Evolutionary conservation across 2,113 vertebrate genomes (phyloP).

Genomic region (Ammodytes dubius): DNA sequence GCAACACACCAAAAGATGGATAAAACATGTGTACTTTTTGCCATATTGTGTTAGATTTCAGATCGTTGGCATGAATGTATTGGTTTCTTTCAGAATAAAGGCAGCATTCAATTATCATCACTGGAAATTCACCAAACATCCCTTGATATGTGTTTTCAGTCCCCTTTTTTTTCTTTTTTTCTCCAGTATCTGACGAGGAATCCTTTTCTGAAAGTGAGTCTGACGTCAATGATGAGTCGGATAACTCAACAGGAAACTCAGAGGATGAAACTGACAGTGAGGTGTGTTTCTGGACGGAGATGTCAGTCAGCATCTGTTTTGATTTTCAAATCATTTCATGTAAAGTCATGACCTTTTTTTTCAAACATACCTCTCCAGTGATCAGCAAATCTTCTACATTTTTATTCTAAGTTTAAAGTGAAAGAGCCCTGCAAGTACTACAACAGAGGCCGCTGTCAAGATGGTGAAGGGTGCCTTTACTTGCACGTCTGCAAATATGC

Average conservation of each 20-base stretch:
- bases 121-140: background rate
- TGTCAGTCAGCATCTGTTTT: background rate
- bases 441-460: slow-evolving; percentile 69
- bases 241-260: background rate
- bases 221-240: background rate
- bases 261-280: background rate
- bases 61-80: background rate
- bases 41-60: too few species aligned
- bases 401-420: background rate
- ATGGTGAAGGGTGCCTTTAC: slow-evolving; percentile 54
- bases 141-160: background rate
- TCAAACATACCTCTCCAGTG: background rate
- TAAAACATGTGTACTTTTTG: background rate
- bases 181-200: slow-evolving; percentile 16
- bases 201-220: background rate
- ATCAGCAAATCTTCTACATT: background rate
- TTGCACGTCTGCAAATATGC: slow-evolving; percentile 74
- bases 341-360: background rate
- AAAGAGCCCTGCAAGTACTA: slow-evolving; percentile 71
- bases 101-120: background rate
- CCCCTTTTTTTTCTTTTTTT: background rate
- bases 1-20: background rate
- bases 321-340: background rate
- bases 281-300: slow-evolving; percentile 24
- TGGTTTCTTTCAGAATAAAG: background rate